Base-by-base conservation (phyloP, 2,888 invertebrate genomes). In the Chydorus sphaericus region DNA sequence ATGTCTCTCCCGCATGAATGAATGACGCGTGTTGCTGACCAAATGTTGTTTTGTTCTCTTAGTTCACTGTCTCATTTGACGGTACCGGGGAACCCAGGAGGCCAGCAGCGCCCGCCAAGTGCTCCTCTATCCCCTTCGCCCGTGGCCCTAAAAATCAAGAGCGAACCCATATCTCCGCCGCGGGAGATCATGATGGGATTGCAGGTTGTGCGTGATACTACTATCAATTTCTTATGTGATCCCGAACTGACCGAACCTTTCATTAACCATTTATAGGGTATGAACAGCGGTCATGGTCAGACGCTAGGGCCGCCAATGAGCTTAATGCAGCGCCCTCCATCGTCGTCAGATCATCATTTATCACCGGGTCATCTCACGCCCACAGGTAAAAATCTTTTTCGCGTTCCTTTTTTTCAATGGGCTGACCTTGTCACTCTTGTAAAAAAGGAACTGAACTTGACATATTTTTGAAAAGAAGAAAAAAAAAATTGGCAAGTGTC, bases 161-260 rank as follows among this genome's bases (percentile, higher is more conserved):
- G 91, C 64, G 93, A 94, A 71, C 93, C 93, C 28, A 90, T 92
- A 68, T 92, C 92, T 62, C 93, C 93, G 44, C 91, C 91, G 3
- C 80, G 92, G 60, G 90, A 87, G 65, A 82, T 82, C 64, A 84
- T 82, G 64, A 73, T 71, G 33, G 14, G 33, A 33, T 8, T 8
- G 33, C 8, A 33, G 33, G 14, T 8, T 10, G 33, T 10, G 33
- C 8, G 33, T 10, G 33, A 14, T 14, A 33, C 14, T 33, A 33
- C 14, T 14, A 33, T 33, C 33, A 33, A 33, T 33, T 33, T 33
- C 33, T 33, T 10, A 33, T 33, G 8, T n/a, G n/a, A n/a, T n/a
- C n/a, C n/a, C 33, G 33, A 10, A 8, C 8, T 33, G 8, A 14
- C 14, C 33, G 33, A 33, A 33, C 14, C 33, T 33, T 33, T 33